These are phyloP conservation scores for Diadumene lineata DNA, from an alignment of 92 coral and sea anemone genomes.

Conservation along the genomic window DNA sequence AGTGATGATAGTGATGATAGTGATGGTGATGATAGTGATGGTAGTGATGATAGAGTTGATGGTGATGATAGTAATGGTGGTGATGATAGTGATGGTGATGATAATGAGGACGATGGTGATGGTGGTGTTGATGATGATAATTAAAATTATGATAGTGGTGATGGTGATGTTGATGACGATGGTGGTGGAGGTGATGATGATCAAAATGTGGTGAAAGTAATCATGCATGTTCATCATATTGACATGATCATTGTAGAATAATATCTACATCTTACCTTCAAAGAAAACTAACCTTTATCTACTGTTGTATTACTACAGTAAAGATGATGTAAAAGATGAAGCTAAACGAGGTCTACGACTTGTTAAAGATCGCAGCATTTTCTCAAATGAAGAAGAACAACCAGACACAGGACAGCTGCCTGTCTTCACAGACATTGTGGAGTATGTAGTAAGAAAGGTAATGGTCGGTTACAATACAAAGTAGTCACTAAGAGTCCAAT, in stretches of 20 bases:
- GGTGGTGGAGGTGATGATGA: neutral
- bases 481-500: too few species aligned
- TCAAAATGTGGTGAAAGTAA: neutral
- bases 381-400: neutral
- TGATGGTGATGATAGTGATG: neutral
- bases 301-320: slow-evolving; percentile 32
- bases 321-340: slow-evolving; percentile 94
- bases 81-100: neutral
- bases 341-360: slow-evolving; percentile 81
- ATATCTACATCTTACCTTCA: too few species aligned
- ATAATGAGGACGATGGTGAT: neutral
- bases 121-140: neutral
- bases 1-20: neutral
- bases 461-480: too few species aligned
- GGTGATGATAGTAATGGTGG: neutral
- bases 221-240: too few species aligned
- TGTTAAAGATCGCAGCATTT: slow-evolving; percentile 14
- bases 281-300: too few species aligned
- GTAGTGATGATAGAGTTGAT: neutral
- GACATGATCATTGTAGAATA: too few species aligned
- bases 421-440: slow-evolving; percentile 74
- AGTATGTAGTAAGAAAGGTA: slow-evolving; percentile 84
- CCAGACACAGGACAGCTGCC: slow-evolving; percentile 49
- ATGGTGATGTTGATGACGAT: neutral
- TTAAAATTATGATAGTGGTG: neutral